Evolutionary conservation across 2,797 vertebrate species (phyloP).

Genomic region (Fistularia commersonii): DNA sequence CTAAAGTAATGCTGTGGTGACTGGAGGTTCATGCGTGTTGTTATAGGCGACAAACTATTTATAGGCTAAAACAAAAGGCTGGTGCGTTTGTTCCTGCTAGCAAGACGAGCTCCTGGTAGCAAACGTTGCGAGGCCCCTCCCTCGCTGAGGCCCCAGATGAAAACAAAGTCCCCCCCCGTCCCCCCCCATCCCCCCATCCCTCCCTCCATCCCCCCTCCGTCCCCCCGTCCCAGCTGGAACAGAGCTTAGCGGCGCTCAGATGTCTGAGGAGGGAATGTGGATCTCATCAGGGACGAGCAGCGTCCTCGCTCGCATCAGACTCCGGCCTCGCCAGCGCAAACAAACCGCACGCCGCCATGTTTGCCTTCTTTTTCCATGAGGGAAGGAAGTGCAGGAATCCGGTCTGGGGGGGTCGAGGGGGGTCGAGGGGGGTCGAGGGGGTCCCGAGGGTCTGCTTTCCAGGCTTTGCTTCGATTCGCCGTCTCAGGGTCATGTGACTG

Average conservation of each 20-base stretch:
- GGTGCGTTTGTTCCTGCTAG: no score
- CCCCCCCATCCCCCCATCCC: neutral
- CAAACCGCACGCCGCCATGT: slow-evolving; percentile 48
- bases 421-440: no score
- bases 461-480: no score
- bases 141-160: no score
- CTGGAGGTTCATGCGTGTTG: no score
- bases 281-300: slow-evolving; percentile 50
- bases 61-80: no score
- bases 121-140: no score
- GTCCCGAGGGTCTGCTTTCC: no score
- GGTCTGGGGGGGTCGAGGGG: slow-evolving; percentile 17
- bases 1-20: no score
- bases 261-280: slow-evolving; percentile 55
- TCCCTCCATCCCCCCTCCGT: slow-evolving; percentile 21
- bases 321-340: slow-evolving; percentile 65
- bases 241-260: slow-evolving; percentile 66
- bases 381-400: slow-evolving; percentile 61
- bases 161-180: neutral
- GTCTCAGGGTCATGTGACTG: no score
- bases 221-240: slow-evolving; percentile 61
- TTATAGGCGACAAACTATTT: no score
- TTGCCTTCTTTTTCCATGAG: slow-evolving; percentile 58
- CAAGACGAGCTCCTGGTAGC: no score
- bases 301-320: slow-evolving; percentile 50